These are phyloP conservation scores for Carassius auratus DNA, from an alignment of 2,113 vertebrate species.

Conservation along the genomic window DNA sequence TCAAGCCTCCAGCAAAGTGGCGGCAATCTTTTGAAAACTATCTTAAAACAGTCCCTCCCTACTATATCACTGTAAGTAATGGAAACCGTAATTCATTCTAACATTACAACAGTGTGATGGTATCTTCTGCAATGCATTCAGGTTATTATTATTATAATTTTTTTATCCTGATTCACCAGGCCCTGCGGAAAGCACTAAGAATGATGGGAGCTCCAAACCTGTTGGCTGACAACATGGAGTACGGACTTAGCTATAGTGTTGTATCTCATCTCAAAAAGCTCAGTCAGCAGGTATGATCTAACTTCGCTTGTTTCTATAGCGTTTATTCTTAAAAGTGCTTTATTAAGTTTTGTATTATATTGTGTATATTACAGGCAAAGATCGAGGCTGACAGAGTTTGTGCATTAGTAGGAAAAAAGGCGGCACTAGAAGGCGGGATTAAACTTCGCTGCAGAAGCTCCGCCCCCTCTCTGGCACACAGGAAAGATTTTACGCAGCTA, in stretches of 20 bases:
- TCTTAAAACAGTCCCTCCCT: conserved; percentile 96
- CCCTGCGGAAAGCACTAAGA: conserved; percentile 91
- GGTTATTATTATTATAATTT: not conserved
- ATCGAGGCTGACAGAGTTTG: conserved; percentile 95
- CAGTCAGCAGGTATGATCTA: conserved; percentile 87
- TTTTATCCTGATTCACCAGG: conserved; percentile 68
- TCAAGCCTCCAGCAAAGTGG: conserved; percentile 94
- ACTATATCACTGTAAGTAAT: conserved; percentile 70
- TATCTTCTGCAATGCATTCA: not conserved
- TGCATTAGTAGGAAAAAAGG: conserved; percentile 88
- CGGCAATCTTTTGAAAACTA: conserved; percentile 97
- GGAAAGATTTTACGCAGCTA: conserved; percentile 89
- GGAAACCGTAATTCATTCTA: not conserved
- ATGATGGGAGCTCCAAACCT: conserved; percentile 98
- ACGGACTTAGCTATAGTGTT: conserved; percentile 95
- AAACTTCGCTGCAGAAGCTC: conserved; percentile 88
- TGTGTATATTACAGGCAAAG: conserved; percentile 81
- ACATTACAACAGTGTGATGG: conserved; percentile 53
- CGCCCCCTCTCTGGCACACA: conserved; percentile 84
- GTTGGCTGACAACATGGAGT: conserved; percentile 94
- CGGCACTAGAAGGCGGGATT: conserved; percentile 83
- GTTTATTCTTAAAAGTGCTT: not conserved
- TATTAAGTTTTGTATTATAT: not conserved
- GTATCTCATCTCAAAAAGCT: conserved; percentile 98
- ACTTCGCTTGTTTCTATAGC: not conserved